Conservation (phyloP, 2,888 invertebrate species). For the Parasteatoda lunata region DNA sequence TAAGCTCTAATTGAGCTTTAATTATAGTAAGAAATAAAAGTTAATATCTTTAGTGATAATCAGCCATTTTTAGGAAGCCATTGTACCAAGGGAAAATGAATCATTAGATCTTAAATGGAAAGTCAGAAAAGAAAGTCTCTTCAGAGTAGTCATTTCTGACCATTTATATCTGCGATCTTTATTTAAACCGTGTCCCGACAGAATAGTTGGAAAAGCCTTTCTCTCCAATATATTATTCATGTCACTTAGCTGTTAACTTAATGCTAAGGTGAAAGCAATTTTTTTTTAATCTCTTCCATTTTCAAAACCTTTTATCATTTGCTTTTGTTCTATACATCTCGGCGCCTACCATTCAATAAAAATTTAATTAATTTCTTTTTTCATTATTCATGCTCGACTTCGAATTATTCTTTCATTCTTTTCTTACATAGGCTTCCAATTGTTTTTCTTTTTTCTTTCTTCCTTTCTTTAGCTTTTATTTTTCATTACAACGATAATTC, state of each 20-base stretch:
- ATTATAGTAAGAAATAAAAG: constrained; percentile 36
- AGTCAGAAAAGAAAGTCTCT: constrained; percentile 19
- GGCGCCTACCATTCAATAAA: constrained; percentile 33
- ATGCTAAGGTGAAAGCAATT: constrained; percentile 63
- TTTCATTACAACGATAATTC: background rate
- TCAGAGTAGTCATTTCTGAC: too few relatives aligned
- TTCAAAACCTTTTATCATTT: constrained; percentile 54
- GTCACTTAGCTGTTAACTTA: constrained; percentile 62
- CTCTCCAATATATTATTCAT: constrained; percentile 53
- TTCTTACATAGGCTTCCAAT: constrained; percentile 17
- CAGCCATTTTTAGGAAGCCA: constrained; percentile 27
- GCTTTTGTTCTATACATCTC: constrained; percentile 33
- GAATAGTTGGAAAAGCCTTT: too few relatives aligned
- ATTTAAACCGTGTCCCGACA: too few relatives aligned
- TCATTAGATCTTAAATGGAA: constrained; percentile 38
- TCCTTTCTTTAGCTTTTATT: constrained; percentile 6
- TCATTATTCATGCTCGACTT: constrained; percentile 2
- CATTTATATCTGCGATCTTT: too few relatives aligned
- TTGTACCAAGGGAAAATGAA: constrained; percentile 33
- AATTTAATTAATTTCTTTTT: constrained; percentile 55
- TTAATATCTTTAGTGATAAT: constrained; percentile 50
- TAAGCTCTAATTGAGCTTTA: constrained; percentile 26
- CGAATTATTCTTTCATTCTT: constrained; percentile 9
- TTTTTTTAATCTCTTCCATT: constrained; percentile 45
- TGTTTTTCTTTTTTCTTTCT: constrained; percentile 25